These are phyloP conservation scores for Dinomys branickii DNA, from an alignment of 2,113 vertebrate genomes.

Conservation along the genomic window DNA sequence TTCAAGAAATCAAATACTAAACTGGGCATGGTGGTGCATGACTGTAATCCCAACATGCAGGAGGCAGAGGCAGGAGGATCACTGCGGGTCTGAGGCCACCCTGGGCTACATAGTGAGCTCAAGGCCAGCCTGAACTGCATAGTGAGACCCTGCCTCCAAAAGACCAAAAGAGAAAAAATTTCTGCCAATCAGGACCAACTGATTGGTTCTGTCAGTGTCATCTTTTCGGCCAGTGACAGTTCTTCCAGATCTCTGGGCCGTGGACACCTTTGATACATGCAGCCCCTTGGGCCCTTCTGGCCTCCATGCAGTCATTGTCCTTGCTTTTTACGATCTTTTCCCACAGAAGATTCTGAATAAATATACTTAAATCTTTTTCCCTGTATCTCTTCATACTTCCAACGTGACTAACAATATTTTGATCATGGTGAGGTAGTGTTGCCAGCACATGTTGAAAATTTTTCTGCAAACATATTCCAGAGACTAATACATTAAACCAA, in stretches of 20 bases:
- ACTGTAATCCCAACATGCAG: too few species aligned
- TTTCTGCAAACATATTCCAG: slow-evolving; percentile 87
- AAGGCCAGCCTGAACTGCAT: too few species aligned
- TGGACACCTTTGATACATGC: slow-evolving; percentile 92
- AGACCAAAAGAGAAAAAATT: too few species aligned
- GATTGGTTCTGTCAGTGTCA: slow-evolving; percentile 88
- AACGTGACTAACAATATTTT: slow-evolving; percentile 94
- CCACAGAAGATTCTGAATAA: slow-evolving; percentile 96
- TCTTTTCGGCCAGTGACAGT: slow-evolving; percentile 90
- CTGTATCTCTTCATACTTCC: slow-evolving; percentile 91
- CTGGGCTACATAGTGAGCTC: too few species aligned
- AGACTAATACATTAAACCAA: not conserved
- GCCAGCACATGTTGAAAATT: slow-evolving; percentile 89
- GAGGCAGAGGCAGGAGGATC: too few species aligned
- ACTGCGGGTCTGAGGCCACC: too few species aligned
- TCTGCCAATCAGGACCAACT: slow-evolving; percentile 93
- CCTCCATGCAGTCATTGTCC: slow-evolving; percentile 88
- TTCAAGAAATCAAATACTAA: too few species aligned
- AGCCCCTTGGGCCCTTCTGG: slow-evolving; percentile 95
- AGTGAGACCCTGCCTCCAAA: too few species aligned
- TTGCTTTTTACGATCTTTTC: slow-evolving; percentile 92
- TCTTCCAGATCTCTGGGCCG: slow-evolving; percentile 94
- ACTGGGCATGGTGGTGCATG: too few species aligned
- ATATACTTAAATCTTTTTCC: slow-evolving; percentile 91
- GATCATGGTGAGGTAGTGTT: slow-evolving; percentile 90